Conservation (phyloP, 1,140 invertebrate genomes). For the Drosophila parvula region DNA sequence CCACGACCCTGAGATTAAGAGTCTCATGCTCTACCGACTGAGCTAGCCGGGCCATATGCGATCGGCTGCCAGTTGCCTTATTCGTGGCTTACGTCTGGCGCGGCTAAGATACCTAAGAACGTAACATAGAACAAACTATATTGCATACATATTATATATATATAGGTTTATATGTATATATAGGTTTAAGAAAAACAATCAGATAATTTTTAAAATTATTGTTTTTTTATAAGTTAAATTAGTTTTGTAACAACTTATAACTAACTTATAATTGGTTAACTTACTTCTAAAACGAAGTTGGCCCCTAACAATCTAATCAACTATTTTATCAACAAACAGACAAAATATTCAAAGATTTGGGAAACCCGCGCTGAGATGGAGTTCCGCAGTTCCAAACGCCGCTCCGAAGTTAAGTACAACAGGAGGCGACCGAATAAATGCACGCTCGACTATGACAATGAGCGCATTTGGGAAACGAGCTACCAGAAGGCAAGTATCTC, state of each 20-base stretch:
- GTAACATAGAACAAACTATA: no score
- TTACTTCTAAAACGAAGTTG: no score
- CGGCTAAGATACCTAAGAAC: not conserved
- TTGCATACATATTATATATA: not conserved
- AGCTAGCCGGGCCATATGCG: conserved; percentile 89
- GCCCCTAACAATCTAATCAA: not conserved
- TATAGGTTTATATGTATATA: no score
- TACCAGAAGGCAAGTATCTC: conserved; percentile 39
- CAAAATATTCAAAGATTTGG: not conserved
- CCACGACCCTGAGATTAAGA: conserved; percentile 97
- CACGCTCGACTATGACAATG: conserved; percentile 26
- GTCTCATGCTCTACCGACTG: conserved; percentile 96
- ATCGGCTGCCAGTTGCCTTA: not conserved
- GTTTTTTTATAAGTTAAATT: no score
- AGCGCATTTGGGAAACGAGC: conserved; percentile 36
- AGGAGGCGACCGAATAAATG: not conserved
- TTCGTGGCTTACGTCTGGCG: not conserved
- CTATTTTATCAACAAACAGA: not conserved
- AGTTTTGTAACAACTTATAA: no score
- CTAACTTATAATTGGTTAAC: no score
- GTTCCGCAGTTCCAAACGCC: not conserved
- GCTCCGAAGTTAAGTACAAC: no score
- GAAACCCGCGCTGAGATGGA: not conserved
- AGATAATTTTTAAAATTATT: no score
- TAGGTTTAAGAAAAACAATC: no score